A percentile compares a stretch with the other conserved stretches of the same genome.
Conservation (phyloP, 2,888 invertebrate species). For the Sipha maydis region DNA sequence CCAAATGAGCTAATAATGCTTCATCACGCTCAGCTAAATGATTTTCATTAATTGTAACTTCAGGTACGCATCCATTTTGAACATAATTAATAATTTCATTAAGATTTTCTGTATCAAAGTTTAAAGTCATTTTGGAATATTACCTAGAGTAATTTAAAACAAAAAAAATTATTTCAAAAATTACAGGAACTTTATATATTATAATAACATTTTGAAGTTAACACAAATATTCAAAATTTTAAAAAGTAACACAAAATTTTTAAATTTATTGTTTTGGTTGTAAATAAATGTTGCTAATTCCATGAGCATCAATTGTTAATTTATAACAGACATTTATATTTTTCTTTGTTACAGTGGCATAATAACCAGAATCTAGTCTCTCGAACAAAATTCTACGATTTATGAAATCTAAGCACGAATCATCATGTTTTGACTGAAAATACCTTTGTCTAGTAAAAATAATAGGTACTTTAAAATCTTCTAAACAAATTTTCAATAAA, state of each 20-base stretch:
- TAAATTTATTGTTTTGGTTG: neutral
- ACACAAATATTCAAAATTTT: slow-evolving; percentile 22
- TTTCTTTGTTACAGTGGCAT: slow-evolving; percentile 35
- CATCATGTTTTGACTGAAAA: slow-evolving; percentile 66
- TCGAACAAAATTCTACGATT: slow-evolving; percentile 48
- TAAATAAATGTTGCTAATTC: slow-evolving; percentile 20
- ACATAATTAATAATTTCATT: slow-evolving; percentile 38
- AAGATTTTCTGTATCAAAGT: neutral
- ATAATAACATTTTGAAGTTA: neutral
- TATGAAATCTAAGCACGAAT: slow-evolving; percentile 12
- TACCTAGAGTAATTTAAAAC: slow-evolving; percentile 20
- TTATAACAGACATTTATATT: slow-evolving; percentile 38
- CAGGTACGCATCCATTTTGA: slow-evolving; percentile 35
- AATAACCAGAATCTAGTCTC: slow-evolving; percentile 15
- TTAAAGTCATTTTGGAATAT: slow-evolving; percentile 27
- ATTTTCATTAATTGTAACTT: slow-evolving; percentile 45
- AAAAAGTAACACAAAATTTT: neutral
- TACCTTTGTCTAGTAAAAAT: slow-evolving; percentile 72
- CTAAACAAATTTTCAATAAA: slow-evolving; percentile 69
- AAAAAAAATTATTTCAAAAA: neutral
- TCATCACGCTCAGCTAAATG: neutral
- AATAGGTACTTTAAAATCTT: slow-evolving; percentile 70
- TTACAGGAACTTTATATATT: neutral
- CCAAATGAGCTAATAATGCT: slow-evolving; percentile 29
- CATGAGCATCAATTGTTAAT: slow-evolving; percentile 28